These are phyloP conservation scores for Heterocephalus glaber DNA, from an alignment of 2,113 vertebrate species.

Conservation along the genomic window DNA sequence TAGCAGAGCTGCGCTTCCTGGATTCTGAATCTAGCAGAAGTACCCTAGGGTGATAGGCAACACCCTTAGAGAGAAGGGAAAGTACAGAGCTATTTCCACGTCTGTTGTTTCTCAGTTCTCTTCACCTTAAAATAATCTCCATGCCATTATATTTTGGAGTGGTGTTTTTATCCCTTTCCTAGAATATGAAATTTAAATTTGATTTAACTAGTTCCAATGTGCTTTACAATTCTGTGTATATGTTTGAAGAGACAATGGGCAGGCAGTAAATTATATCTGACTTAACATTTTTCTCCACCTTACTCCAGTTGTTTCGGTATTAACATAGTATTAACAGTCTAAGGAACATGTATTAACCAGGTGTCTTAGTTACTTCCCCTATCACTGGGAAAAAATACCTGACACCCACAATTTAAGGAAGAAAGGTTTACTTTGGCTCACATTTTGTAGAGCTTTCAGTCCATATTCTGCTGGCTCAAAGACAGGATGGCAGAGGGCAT, in stretches of 20 bases:
- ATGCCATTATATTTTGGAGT: not conserved
- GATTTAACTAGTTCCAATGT: not conserved
- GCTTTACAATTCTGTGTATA: not conserved
- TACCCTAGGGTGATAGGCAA: not conserved
- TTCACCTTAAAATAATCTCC: not conserved
- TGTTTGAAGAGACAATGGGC: not conserved
- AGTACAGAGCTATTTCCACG: not conserved
- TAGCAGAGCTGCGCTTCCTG: not conserved
- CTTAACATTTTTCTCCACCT: not conserved
- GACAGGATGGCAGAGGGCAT: not conserved
- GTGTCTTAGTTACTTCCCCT: not conserved
- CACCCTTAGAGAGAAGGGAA: not conserved
- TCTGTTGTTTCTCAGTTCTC: not conserved
- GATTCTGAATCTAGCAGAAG: not conserved
- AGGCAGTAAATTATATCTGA: not conserved
- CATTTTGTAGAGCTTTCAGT: not conserved
- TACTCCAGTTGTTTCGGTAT: not conserved
- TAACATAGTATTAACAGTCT: not conserved
- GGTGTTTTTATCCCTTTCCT: not conserved
- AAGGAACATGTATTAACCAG: not conserved
- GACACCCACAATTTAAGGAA: not conserved
- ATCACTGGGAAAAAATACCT: not conserved
- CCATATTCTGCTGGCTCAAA: not conserved
- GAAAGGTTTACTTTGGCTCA: not conserved
- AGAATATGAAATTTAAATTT: not conserved